phyloP scores from a whole-genome alignment of 2,888 invertebrate genomes.

The Carterocephalus palaemon region DNA sequence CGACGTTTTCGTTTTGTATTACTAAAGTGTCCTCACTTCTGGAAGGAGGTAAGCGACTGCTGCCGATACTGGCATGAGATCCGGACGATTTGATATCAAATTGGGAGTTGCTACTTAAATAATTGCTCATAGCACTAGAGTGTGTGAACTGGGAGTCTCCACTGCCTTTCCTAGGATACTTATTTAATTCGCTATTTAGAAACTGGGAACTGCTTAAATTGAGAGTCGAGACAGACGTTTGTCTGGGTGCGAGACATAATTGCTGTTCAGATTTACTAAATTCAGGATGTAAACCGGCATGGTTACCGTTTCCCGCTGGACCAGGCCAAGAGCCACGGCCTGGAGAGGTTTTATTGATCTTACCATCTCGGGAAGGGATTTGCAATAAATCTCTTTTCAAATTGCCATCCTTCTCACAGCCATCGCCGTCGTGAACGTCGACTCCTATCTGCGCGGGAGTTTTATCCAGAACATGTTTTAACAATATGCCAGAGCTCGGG shows the following conservation, averaged over 20 bases:
- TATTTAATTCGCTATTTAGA: conserved; percentile 66
- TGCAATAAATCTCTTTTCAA: conserved; percentile 78
- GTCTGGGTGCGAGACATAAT: conserved; percentile 75
- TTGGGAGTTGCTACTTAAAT: conserved; percentile 64
- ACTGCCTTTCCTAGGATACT: conserved; percentile 76
- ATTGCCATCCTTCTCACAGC: conserved; percentile 69
- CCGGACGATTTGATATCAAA: conserved; percentile 65
- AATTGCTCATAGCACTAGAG: conserved; percentile 67
- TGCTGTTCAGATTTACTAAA: conserved; percentile 92
- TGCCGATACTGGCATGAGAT: conserved; percentile 64
- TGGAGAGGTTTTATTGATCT: conserved; percentile 86
- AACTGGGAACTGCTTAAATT: conserved; percentile 78
- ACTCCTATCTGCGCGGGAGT: conserved; percentile 45
- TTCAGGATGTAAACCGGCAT: conserved; percentile 80
- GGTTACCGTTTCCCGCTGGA: conserved; percentile 80
- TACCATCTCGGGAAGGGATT: conserved; percentile 84
- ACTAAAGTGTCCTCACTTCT: conserved; percentile 88
- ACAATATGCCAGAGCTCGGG: conserved; percentile 68
- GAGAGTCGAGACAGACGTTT: conserved; percentile 69
- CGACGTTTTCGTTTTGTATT: conserved; percentile 58
- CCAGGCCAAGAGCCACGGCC: conserved; percentile 93
- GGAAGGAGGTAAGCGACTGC: conserved; percentile 83
- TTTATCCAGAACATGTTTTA: conserved; percentile 65
- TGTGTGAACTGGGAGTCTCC: conserved; percentile 80
- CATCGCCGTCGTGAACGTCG: conserved; percentile 56